phyloP scores from a whole-genome alignment of 2,888 invertebrate species.

The Plemyria rubiginata region DNA sequence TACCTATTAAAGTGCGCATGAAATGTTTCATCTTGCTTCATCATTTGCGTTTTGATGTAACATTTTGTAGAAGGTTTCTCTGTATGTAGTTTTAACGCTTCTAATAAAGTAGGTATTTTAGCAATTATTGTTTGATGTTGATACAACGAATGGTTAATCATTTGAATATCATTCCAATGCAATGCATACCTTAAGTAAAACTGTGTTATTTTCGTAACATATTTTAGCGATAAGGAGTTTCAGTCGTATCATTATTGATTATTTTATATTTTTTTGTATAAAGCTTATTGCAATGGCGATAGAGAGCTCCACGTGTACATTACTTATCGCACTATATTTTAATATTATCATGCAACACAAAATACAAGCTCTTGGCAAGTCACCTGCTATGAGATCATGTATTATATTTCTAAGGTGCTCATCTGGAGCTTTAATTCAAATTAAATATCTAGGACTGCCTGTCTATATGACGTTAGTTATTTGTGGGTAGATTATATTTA shows the following conservation, averaged over 20 bases:
- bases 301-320: background rate
- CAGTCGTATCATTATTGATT: background rate
- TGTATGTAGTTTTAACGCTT: conserved; percentile 2
- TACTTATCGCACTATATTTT: background rate
- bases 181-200: too few relatives aligned
- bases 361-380: conserved; percentile 11
- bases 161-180: background rate
- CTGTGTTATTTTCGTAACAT: too few relatives aligned
- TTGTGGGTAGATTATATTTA: background rate
- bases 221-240: too few relatives aligned
- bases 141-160: background rate
- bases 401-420: background rate
- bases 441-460: background rate
- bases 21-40: conserved; percentile 23
- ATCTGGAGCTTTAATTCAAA: background rate
- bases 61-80: conserved; percentile 18
- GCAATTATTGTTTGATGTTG: background rate
- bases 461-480: background rate
- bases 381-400: background rate
- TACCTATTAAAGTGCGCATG: conserved; percentile 7
- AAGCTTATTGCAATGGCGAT: background rate
- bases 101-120: background rate
- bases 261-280: background rate
- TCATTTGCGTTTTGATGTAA: conserved; percentile 12
- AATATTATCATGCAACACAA: background rate